Conservation (phyloP, 2,888 invertebrate genomes). For the Dasysyrphus albostriatus region DNA sequence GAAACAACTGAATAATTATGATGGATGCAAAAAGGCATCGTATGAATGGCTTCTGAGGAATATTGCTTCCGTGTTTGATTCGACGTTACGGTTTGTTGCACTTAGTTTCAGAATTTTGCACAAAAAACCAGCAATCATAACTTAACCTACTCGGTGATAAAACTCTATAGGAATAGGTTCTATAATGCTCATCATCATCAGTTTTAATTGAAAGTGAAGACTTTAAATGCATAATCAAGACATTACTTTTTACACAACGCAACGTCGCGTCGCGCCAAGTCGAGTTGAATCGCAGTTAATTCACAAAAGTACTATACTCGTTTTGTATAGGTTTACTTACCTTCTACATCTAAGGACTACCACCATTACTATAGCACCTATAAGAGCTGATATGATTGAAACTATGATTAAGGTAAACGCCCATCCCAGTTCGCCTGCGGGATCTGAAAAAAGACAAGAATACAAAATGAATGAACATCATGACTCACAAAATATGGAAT, state of each 20-base stretch:
- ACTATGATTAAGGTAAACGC: constrained; percentile 89
- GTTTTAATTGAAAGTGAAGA: constrained; percentile 67
- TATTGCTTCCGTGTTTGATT: constrained; percentile 54
- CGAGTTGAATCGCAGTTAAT: background rate
- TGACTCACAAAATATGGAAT: constrained; percentile 63
- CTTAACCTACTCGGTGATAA: background rate
- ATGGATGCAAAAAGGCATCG: constrained; percentile 13
- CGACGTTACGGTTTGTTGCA: constrained; percentile 49
- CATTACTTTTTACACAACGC: constrained; percentile 49
- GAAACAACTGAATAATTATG: constrained; percentile 10
- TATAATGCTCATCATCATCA: constrained; percentile 64
- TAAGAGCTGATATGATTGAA: constrained; percentile 88
- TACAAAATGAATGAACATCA: constrained; percentile 20
- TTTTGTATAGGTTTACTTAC: constrained; percentile 78
- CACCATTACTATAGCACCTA: constrained; percentile 90
- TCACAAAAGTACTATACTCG: background rate
- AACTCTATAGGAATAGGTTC: constrained; percentile 3
- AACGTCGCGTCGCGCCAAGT: constrained; percentile 11
- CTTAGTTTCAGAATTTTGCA: background rate
- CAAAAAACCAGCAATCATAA: constrained; percentile 38
- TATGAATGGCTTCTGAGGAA: constrained; percentile 23
- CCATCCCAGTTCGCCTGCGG: constrained; percentile 85
- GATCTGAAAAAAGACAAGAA: constrained; percentile 80
- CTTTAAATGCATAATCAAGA: constrained; percentile 67
- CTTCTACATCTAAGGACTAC: constrained; percentile 88